A percentile compares a stretch with the other conserved stretches of the same genome.
Evolutionary conservation across 2,113 vertebrate species (phyloP).

Genomic region (Protomyctophum bolini): DNA sequence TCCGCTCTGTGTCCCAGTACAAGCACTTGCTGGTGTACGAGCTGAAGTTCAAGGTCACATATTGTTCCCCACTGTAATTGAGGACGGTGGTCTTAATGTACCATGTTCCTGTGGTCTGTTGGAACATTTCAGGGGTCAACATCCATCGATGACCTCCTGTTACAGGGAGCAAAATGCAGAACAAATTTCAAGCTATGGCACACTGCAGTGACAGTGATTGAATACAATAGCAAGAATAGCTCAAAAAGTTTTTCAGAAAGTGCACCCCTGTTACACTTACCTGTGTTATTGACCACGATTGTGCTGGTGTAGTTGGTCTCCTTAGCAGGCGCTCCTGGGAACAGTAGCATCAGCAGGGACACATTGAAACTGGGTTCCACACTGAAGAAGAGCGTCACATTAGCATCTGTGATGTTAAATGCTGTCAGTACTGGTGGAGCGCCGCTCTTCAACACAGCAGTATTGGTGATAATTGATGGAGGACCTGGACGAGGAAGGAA

Average conservation of each 20-base stretch:
- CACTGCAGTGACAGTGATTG: neutral
- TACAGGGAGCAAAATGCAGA: constrained; percentile 11
- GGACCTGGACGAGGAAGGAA: constrained; percentile 50
- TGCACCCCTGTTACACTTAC: constrained; percentile 41
- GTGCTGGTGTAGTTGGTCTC: neutral
- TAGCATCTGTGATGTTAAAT: constrained; percentile 65
- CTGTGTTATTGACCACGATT: constrained; percentile 47
- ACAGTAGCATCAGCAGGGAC: constrained; percentile 57
- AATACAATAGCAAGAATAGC: no score
- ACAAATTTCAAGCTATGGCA: neutral
- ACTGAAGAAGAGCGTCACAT: constrained; percentile 62
- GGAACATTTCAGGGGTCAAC: constrained; percentile 74
- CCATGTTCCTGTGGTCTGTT: constrained; percentile 56
- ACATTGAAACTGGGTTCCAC: constrained; percentile 52
- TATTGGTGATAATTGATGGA: neutral
- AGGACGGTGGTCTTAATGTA: constrained; percentile 53
- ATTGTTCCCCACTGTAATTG: constrained; percentile 34
- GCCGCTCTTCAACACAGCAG: constrained; percentile 37
- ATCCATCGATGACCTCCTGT: constrained; percentile 74
- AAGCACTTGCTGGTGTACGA: constrained; percentile 71
- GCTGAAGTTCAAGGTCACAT: constrained; percentile 47
- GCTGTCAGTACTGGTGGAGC: constrained; percentile 24
- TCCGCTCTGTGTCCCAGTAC: constrained; percentile 62
- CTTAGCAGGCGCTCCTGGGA: constrained; percentile 33
- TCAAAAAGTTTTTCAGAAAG: no score